A percentile compares a stretch with the other conserved stretches of the same genome.
These are phyloP conservation scores for Sussaba pulchella DNA, from an alignment of 2,888 invertebrate genomes.

Conservation along the genomic window DNA sequence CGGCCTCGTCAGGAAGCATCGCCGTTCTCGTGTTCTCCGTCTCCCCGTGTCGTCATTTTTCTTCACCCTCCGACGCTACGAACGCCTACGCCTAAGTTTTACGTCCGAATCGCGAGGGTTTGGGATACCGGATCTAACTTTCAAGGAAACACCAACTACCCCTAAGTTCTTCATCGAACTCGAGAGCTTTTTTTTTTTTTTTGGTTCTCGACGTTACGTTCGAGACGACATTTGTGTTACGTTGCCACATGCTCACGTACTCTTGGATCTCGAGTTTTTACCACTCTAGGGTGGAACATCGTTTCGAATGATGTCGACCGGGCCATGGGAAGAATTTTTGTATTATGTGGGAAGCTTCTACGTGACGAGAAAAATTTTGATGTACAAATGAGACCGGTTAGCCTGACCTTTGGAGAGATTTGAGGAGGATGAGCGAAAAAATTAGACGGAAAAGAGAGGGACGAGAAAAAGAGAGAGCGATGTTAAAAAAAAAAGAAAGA, in stretches of 20 bases:
- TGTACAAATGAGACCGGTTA: conserved; percentile 41
- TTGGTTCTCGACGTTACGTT: conserved; percentile 70
- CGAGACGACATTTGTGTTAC: conserved; percentile 72
- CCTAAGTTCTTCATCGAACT: conserved; percentile 77
- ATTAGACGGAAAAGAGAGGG: neutral
- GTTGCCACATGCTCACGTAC: neutral
- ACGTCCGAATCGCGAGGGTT: neutral
- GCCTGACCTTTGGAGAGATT: conserved; percentile 22
- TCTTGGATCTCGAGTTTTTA: conserved; percentile 25
- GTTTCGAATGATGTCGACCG: conserved; percentile 26
- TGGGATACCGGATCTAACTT: too few relatives aligned
- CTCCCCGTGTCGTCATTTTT: conserved; percentile 45
- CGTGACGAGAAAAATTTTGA: conserved; percentile 54
- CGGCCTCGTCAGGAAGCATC: conserved; percentile 34
- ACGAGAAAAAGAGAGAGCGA: conserved; percentile 3
- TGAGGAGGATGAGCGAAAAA: neutral
- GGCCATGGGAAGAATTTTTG: neutral
- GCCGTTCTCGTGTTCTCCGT: conserved; percentile 31
- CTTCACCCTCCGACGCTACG: conserved; percentile 32
- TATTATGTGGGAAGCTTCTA: neutral
- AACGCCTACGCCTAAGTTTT: conserved; percentile 7
- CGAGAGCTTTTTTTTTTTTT: conserved; percentile 78
- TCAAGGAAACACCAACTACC: conserved; percentile 54
- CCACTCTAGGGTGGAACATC: conserved; percentile 8
- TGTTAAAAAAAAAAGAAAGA: conserved; percentile 11